Base-by-base conservation (phyloP, 64 coral and sea anemone genomes). In the Porites lutea region DNA sequence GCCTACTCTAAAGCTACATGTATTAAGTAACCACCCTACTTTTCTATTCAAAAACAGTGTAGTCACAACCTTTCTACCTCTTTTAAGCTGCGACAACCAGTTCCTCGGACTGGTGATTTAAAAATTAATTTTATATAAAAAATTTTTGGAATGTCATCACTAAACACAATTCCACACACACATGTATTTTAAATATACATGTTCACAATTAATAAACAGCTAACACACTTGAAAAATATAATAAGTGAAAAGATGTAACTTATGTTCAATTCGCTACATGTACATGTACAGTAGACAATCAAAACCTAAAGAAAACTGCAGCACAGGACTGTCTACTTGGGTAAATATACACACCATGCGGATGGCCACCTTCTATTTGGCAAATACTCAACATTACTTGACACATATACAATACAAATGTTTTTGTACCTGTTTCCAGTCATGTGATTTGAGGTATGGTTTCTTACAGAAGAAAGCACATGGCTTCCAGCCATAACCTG, bases 361-460 rank as follows among this genome's bases (percentile, higher is more conserved):
- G 27, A 37, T 57, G 54, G 54, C 54, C 54, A 57, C 54, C 54
- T 57, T 57, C 54, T 57, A 57, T 57, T 57, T 57, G 54, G 54
- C 12, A 57, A 6, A 57, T 57, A 57, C 54, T 57, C 54, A 5
- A 67, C 65, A 67, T 67, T n/a, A 21, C 20, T 67, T 8, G 14
- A 2, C 65, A 21, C 65, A 67, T 67, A 67, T 67, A 67, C 65
- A 67, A 15, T 67, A 67, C 65, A 67, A 67, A 67, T 67, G 9
- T 67, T 67, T 67, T 67, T 57, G 54, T 83, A 89, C 87, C 87
- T 77, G 72, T 52, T 77, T 89, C 87, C 87, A 89, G 65, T 89
- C 88, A 89, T 79, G 88, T 23, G 88, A 89, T 65, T 79, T 89
- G 59, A 79, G 37, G 48, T 89, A 89, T 60, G 2, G 19, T 10